Conservation (phyloP, 2,797 vertebrate species). For the Avahi laniger region DNA sequence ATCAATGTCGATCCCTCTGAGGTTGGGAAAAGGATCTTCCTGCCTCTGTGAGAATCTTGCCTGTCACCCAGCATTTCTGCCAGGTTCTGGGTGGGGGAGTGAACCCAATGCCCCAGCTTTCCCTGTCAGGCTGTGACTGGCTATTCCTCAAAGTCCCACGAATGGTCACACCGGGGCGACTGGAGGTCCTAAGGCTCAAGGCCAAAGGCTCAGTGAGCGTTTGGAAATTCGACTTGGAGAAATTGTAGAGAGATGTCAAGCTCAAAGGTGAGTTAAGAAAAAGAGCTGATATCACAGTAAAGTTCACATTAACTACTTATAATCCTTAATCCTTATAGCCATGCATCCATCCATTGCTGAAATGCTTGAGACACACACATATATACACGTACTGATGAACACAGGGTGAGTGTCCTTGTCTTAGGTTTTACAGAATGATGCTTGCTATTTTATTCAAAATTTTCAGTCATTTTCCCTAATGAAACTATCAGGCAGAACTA, state of each 20-base stretch:
- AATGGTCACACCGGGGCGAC: background rate
- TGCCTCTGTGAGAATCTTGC: background rate
- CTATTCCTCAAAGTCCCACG: background rate
- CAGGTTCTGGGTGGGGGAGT: background rate
- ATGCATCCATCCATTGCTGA: background rate
- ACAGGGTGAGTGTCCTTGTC: background rate
- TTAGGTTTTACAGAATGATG: conserved; percentile 51
- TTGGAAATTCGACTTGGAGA: background rate
- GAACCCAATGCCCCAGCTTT: background rate
- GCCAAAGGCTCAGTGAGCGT: background rate
- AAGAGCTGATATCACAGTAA: background rate
- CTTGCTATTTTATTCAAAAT: conserved; percentile 77
- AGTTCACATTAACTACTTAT: background rate
- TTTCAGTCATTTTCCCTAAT: conserved; percentile 87
- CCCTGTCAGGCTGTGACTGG: background rate
- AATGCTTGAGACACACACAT: background rate
- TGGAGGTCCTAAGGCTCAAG: background rate
- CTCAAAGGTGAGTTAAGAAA: background rate
- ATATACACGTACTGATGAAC: background rate
- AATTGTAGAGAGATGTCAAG: background rate
- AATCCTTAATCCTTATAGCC: background rate
- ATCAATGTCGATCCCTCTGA: background rate
- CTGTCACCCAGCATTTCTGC: background rate
- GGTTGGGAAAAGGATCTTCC: background rate
- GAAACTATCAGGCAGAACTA: conserved; percentile 89